Percentiles rank a stretch among this genome's conserved stretches.
Evolutionary conservation across 2,113 vertebrate genomes (phyloP).

Genomic region (Notechis scutatus): DNA sequence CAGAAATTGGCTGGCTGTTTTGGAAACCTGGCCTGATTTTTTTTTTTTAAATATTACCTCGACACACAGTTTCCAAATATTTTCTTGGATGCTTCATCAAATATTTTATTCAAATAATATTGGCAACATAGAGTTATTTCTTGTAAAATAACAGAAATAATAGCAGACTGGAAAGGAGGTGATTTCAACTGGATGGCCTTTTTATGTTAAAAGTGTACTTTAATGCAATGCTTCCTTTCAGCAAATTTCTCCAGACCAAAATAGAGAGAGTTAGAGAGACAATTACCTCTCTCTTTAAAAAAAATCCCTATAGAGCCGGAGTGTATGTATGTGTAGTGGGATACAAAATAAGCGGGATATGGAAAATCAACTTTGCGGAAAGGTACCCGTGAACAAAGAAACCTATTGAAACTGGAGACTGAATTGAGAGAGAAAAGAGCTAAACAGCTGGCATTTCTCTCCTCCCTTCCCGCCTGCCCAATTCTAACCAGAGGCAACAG

Average conservation of each 20-base stretch:
- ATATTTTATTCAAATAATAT: not conserved
- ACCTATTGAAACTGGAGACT: conserved; percentile 42
- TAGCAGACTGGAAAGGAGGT: not conserved
- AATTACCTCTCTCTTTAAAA: not conserved
- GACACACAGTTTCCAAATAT: not conserved
- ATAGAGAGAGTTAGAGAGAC: conserved; percentile 16
- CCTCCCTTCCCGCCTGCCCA: not conserved
- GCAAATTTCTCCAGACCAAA: conserved; percentile 6
- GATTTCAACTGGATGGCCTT: not conserved
- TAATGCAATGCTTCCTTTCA: conserved; percentile 15
- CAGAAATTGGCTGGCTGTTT: not conserved
- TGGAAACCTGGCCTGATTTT: not conserved
- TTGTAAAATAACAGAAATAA: too few relatives aligned
- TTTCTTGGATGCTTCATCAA: not conserved
- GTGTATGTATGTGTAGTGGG: not conserved
- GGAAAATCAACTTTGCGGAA: conserved; percentile 48
- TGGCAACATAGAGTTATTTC: not conserved
- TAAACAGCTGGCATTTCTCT: conserved; percentile 34
- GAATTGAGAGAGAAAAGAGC: conserved; percentile 23
- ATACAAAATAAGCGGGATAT: conserved; percentile 17
- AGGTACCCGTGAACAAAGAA: conserved; percentile 50
- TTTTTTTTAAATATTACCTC: not conserved
- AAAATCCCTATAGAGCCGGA: not conserved
- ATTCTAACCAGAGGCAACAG: not conserved
- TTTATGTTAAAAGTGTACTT: not conserved